These are phyloP conservation scores for Rhaphigaster nebulosa DNA, from an alignment of 2,888 invertebrate genomes.

Conservation along the genomic window DNA sequence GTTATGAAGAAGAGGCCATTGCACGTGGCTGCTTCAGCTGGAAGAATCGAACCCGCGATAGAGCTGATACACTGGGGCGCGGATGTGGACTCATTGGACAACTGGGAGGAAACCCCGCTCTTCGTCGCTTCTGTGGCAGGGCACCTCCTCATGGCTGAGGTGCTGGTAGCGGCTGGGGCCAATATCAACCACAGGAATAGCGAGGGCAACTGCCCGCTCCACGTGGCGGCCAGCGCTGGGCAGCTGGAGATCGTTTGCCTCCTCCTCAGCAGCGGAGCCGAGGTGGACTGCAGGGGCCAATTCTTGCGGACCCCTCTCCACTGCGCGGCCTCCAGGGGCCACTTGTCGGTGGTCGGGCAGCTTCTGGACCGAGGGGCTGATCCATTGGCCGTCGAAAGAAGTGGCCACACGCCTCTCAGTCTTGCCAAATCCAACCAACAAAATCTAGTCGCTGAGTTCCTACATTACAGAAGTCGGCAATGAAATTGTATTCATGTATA, in stretches of 20 bases:
- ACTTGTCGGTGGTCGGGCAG: not conserved
- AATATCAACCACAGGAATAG: not conserved
- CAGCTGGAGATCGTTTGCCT: not conserved
- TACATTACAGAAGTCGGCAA: not conserved
- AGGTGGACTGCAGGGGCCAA: not conserved
- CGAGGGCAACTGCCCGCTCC: not conserved
- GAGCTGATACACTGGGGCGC: not conserved
- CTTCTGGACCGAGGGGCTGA: not conserved
- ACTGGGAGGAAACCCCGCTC: not conserved
- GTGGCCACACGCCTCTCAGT: not conserved
- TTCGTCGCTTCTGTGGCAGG: not conserved
- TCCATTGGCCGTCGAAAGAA: not conserved
- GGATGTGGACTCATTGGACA: not conserved
- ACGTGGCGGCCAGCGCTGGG: not conserved
- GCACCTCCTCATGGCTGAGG: not conserved
- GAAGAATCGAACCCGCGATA: not conserved
- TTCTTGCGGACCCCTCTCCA: not conserved
- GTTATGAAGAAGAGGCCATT: constrained; percentile 19
- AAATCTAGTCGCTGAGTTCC: not conserved
- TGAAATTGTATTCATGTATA: not conserved
- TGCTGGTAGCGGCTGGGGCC: not conserved
- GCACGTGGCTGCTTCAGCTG: constrained; percentile 5
- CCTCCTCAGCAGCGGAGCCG: not conserved
- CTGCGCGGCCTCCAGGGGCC: not conserved
- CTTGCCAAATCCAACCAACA: not conserved